phyloP scores from a whole-genome alignment of 2,113 vertebrate species.

The Clarias macrocephalus region DNA sequence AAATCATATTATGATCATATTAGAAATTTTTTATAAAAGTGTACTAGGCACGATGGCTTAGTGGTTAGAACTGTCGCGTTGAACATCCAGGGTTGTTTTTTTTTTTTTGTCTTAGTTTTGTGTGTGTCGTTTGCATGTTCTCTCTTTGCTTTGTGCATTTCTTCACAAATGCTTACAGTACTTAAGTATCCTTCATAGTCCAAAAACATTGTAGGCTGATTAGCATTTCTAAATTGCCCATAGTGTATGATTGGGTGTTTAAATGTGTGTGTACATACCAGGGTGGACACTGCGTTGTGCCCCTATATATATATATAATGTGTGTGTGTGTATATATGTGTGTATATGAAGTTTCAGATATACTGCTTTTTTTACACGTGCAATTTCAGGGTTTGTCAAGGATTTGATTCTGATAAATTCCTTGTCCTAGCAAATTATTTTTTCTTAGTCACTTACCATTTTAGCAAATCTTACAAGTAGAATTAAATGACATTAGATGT shows the following conservation, averaged over 20 bases:
- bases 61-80: too few species aligned
- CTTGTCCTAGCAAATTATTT: background rate
- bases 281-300: background rate
- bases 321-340: too few species aligned
- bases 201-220: too few species aligned
- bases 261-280: too few species aligned
- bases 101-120: too few species aligned
- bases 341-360: background rate
- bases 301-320: background rate
- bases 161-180: too few species aligned
- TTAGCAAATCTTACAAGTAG: background rate
- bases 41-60: background rate
- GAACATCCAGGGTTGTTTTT: too few species aligned
- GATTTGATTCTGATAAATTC: background rate
- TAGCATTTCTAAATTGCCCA: too few species aligned
- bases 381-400: background rate
- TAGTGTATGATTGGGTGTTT: too few species aligned
- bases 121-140: too few species aligned
- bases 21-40: background rate
- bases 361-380: background rate
- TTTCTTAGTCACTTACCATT: background rate
- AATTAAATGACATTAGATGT: background rate
- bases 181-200: too few species aligned
- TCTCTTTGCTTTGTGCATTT: too few species aligned
- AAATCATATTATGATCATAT: background rate